Conservation (phyloP, 2,113 vertebrate species). For the Crotalus viridis region DNA sequence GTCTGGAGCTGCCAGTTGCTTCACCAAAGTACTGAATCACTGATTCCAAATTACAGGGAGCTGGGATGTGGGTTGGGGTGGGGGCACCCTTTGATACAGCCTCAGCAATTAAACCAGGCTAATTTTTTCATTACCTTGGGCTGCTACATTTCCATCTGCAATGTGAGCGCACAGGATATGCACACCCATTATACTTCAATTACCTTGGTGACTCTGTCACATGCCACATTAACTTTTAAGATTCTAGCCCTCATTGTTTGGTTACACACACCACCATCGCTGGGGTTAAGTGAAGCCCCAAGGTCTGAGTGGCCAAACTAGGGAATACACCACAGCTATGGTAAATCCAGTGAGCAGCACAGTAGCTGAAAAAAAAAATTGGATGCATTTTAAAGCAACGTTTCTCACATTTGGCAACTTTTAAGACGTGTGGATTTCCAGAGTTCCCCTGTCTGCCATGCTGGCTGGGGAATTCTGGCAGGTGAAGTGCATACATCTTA, state of each 20-base stretch:
- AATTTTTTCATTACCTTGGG: constrained; percentile 5
- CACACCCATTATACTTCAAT: neutral
- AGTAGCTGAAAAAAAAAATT: neutral
- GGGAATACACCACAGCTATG: neutral
- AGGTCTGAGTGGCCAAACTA: neutral
- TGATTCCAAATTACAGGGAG: neutral
- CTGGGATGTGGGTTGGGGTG: neutral
- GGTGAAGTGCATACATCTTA: neutral
- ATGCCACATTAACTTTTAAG: neutral
- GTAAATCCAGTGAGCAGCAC: neutral
- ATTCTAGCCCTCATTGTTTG: neutral
- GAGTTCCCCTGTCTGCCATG: neutral
- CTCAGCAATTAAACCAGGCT: neutral
- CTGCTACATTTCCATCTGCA: neutral
- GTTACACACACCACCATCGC: neutral
- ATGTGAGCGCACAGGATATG: neutral
- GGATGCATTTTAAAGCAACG: neutral
- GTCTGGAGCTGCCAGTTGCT: neutral
- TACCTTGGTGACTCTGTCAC: neutral
- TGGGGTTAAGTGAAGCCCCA: neutral
- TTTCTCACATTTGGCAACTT: neutral
- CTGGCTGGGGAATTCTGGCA: neutral
- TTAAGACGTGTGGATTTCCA: neutral
- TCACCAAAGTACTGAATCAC: constrained; percentile 9
- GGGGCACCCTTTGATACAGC: neutral